A percentile compares a stretch with the other conserved stretches of the same genome.
Evolutionary conservation across 2,888 invertebrate species (phyloP).

Genomic region (Leptarthrus brevirostris): DNA sequence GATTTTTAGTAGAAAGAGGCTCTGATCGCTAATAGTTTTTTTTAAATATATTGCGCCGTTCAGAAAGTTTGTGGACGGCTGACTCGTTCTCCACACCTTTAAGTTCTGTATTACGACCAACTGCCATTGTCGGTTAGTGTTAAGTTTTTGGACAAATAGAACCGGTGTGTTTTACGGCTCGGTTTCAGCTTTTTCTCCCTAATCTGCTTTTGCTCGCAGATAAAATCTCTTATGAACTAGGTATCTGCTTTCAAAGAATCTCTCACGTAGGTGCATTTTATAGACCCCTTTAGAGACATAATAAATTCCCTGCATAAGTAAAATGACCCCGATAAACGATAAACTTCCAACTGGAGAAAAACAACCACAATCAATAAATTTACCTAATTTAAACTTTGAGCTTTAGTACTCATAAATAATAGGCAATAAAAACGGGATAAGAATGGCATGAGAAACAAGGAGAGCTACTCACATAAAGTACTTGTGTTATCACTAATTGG

Average conservation of each 20-base stretch:
- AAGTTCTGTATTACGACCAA: no score
- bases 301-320: neutral
- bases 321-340: slow-evolving; percentile 28
- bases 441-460: neutral
- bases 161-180: neutral
- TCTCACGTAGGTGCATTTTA: slow-evolving; percentile 30
- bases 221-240: slow-evolving; percentile 16
- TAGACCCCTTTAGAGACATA: neutral
- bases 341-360: no score
- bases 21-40: no score
- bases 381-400: slow-evolving; percentile 28
- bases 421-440: slow-evolving; percentile 2
- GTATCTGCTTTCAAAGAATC: neutral
- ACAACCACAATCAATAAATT: slow-evolving; percentile 27
- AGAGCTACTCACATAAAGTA: slow-evolving; percentile 6
- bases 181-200: slow-evolving; percentile 6
- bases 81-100: no score
- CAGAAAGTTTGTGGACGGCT: no score
- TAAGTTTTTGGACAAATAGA: neutral
- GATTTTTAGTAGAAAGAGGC: no score
- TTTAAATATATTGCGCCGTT: no score
- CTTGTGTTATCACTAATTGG: slow-evolving; percentile 35
- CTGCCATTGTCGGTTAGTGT: slow-evolving; percentile 16
- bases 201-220: slow-evolving; percentile 22
- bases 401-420: slow-evolving; percentile 31